phyloP scores from a whole-genome alignment of 2,797 vertebrate genomes.

The Tragopan temminckii region DNA sequence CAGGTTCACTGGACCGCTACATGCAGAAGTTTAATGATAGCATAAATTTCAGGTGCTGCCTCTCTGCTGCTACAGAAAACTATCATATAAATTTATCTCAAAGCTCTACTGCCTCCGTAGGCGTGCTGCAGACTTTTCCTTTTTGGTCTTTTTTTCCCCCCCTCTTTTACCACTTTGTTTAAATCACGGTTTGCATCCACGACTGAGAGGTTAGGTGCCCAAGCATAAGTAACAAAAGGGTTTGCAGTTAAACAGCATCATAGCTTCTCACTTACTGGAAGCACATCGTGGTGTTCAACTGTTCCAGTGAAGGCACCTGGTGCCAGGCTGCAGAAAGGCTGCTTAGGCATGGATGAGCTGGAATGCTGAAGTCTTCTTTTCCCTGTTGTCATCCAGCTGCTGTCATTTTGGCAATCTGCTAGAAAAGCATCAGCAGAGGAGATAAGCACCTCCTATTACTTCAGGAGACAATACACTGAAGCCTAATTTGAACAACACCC shows the following conservation, averaged over 20 bases:
- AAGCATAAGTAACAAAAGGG: background rate
- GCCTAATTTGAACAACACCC: background rate
- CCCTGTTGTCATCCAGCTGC: background rate
- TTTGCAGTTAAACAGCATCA: background rate
- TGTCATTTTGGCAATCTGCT: background rate
- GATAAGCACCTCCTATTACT: background rate
- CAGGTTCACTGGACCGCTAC: slow-evolving; percentile 9
- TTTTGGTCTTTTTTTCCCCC: background rate
- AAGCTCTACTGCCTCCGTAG: slow-evolving; percentile 1
- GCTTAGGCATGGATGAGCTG: accelerated
- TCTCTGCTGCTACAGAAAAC: slow-evolving; percentile 27
- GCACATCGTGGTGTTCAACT: background rate
- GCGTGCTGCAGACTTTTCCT: slow-evolving; percentile 6
- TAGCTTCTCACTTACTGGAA: background rate
- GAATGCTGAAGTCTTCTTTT: background rate
- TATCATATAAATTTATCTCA: slow-evolving; percentile 44
- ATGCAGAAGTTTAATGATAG: slow-evolving; percentile 29
- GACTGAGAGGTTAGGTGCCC: background rate
- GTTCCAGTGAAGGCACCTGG: background rate
- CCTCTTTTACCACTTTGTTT: background rate
- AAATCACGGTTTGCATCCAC: slow-evolving; percentile 1
- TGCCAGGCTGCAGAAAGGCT: background rate
- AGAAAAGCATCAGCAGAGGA: background rate
- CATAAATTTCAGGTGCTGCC: slow-evolving; percentile 64
- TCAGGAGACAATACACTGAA: background rate